Evolutionary conservation across 2,888 invertebrate species (phyloP), one percentile per base, ranked within the genome.

Genomic region (Protonemura montana): DNA sequence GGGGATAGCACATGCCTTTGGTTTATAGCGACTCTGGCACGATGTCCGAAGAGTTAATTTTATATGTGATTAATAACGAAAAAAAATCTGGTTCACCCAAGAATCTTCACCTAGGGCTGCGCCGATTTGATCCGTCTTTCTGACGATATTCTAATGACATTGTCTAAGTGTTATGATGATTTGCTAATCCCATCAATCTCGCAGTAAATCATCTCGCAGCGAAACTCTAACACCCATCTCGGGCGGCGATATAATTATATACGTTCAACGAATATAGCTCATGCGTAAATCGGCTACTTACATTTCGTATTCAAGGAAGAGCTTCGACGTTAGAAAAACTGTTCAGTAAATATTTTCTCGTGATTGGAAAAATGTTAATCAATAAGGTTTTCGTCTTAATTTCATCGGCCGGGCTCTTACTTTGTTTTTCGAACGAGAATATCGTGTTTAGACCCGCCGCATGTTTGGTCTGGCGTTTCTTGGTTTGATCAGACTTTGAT

Each of bases 151-250:
- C 35, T 83, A 83, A 83, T 83, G 82, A 83, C 82, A 83, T 42
- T 41, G 42, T 83, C 26, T 83, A 83, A 83, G 41, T 83, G 82
- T 41, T 30, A 83, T 83, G 82, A 83, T 83, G 41, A 83, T 83
- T 83, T 83, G 82, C 82, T 83, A 83, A 83, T 83, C 82, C 82
- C 41, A 42, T 83, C 42, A 35, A 26, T 16, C 21, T 35, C 10
- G 41, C 30, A 83, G 35, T 83, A 41, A 41, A 83, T 83, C 82
- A 82, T 30, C 29, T 16, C 29, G 82, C 25, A 35, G 13, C 82
- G 10, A 83, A 59, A 83, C 41, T 21, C 35, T 5, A 42, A 42
- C 30, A 16, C 41, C 41, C n/a, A 41, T 26, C 82, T 41, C 35
- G 82, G 42, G 5, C 41, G n/a, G 35, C 30, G 5, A 13, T 35